Evolutionary conservation across 2,113 vertebrate species (phyloP).

Genomic region (Pterocles orientalis): DNA sequence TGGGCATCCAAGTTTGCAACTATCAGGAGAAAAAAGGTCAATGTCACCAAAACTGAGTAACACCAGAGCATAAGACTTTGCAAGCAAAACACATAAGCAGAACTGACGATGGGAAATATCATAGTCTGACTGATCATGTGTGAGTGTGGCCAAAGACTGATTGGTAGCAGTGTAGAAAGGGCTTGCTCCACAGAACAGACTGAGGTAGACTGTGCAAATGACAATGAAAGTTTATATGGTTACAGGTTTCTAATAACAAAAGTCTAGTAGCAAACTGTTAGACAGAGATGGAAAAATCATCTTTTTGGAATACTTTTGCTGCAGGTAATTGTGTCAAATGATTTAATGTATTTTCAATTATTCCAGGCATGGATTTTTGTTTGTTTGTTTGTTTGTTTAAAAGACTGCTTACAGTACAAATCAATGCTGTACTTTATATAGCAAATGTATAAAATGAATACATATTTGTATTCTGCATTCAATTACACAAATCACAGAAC

Average conservation of each 20-base stretch:
- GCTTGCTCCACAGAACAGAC: background rate
- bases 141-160: background rate
- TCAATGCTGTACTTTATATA: background rate
- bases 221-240: background rate
- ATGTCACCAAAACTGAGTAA: background rate
- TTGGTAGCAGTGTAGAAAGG: background rate
- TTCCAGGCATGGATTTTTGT: background rate
- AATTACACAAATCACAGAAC: background rate
- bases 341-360: background rate
- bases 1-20: background rate
- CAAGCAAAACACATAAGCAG: background rate
- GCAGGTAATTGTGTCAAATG: background rate
- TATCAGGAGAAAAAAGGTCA: background rate
- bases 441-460: background rate
- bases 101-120: background rate
- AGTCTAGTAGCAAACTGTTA: background rate
- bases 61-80: background rate
- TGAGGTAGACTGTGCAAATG: background rate
- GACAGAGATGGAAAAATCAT: background rate
- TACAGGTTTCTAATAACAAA: background rate
- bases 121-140: background rate
- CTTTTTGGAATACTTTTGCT: background rate
- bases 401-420: background rate
- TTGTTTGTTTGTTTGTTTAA: background rate
- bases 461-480: background rate